A percentile compares a stretch with the other conserved stretches of the same genome.
Evolutionary conservation across 2,113 vertebrate genomes (phyloP).

Genomic region (Aepyceros melampus): DNA sequence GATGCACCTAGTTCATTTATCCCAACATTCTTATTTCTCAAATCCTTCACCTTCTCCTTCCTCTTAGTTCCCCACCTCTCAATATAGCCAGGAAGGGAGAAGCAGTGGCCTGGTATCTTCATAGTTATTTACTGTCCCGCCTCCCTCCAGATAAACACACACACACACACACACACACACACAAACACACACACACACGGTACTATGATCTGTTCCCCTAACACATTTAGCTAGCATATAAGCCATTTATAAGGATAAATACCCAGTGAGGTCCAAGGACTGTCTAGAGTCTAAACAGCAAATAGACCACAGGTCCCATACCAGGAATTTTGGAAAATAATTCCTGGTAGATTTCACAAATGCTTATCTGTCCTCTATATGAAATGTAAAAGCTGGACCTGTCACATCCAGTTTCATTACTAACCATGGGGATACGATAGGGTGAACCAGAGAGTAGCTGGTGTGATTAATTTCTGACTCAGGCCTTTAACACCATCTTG

Average conservation of each 20-base stretch:
- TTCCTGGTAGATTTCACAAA: neutral
- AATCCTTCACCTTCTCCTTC: neutral
- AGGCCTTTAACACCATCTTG: neutral
- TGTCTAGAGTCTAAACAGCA: neutral
- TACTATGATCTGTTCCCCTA: neutral
- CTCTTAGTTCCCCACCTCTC: neutral
- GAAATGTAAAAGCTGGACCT: conserved; percentile 24
- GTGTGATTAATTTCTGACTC: conserved; percentile 39
- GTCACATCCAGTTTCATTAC: conserved; percentile 40
- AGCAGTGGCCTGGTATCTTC: neutral
- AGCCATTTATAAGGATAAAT: neutral
- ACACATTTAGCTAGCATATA: neutral
- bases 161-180: neutral
- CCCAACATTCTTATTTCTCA: neutral
- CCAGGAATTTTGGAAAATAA: neutral
- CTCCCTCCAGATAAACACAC: neutral
- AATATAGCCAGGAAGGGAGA: neutral
- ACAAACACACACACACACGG: neutral
- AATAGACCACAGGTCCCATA: neutral
- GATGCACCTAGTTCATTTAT: neutral
- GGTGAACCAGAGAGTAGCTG: neutral
- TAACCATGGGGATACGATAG: neutral
- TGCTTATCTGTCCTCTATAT: neutral
- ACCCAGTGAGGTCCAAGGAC: neutral
- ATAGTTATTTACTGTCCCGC: neutral